Percentiles rank a stretch among this genome's conserved stretches.
Conservation (phyloP, 2,113 vertebrate genomes). For the Acanthochromis polyacanthus region DNA sequence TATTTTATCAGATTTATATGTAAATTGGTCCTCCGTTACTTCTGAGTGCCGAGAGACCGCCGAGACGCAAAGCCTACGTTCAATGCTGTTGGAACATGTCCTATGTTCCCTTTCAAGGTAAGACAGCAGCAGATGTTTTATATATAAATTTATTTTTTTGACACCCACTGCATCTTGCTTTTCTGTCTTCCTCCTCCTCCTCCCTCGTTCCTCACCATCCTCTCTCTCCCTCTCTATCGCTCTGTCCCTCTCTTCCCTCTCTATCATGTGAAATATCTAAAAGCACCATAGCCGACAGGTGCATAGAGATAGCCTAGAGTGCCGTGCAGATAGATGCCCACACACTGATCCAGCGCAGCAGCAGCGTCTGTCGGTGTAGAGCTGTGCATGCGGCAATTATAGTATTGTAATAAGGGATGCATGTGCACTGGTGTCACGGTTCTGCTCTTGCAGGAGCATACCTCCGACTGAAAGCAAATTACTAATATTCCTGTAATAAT, state of each 20-base stretch:
- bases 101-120: slow-evolving; percentile 90
- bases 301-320: slow-evolving; percentile 59
- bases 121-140: slow-evolving; percentile 58
- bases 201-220: slow-evolving; percentile 59
- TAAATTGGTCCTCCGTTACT: slow-evolving; percentile 64
- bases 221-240: slow-evolving; percentile 36
- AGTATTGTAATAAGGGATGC: slow-evolving; percentile 69
- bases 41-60: slow-evolving; percentile 80
- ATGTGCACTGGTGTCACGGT: slow-evolving; percentile 52
- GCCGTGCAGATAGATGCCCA: slow-evolving; percentile 49
- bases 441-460: slow-evolving; percentile 33
- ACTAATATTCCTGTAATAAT: not conserved
- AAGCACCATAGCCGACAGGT: slow-evolving; percentile 77
- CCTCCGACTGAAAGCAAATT: slow-evolving; percentile 15
- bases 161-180: slow-evolving; percentile 64
- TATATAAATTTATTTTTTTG: slow-evolving; percentile 6
- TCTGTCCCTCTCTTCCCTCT: slow-evolving; percentile 39
- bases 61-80: slow-evolving; percentile 79
- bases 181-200: slow-evolving; percentile 57
- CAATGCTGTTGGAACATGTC: slow-evolving; percentile 89
- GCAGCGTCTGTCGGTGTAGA: slow-evolving; percentile 37
- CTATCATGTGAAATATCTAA: slow-evolving; percentile 61
- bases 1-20: slow-evolving; percentile 50
- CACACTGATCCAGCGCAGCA: slow-evolving; percentile 45
- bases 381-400: slow-evolving; percentile 70